Evolutionary conservation across 2,888 invertebrate genomes (phyloP), one percentile per base, ranked within the genome.

Genomic region (Blastobasis adustella): DNA sequence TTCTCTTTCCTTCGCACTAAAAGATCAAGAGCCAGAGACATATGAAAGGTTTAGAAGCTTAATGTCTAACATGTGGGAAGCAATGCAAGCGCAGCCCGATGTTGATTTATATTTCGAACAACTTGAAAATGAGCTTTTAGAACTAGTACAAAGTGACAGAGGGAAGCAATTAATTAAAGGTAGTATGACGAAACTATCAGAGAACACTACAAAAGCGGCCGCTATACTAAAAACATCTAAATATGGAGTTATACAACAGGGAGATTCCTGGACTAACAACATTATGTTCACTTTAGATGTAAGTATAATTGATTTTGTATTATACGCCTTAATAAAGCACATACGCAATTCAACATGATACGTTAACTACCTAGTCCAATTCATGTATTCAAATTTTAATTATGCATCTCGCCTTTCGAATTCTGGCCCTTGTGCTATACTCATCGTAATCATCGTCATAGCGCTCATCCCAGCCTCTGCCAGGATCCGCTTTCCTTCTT

Each of bases 1-100:
- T 57, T 60, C 73, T 0, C 45, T 69, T 0, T 70, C 71, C 0
- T 75, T 58, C 49, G 67, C 56, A 0, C 53, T 73, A 23, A 75
- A 67, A 55, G 47, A 66, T 5, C 61, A 59, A 23, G 66, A 74
- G 10, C 65, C 65, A 0, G 58, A 59, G 6, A 38, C 57, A 0
- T 71, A 57, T 51, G 46, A 62, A 1, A 55, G 58, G 10, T 49
- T 53, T 0, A 58, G 58, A 54, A 52, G 46, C 1, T 57, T 51
- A 41, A 49, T 68, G 38, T 38, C 51, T 0, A 60, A 65, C 44
- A 9, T 49, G 43, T 62, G 58, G 58, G n/a, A 36, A 0, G 7
- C 46, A 1, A 37, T 54, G 44, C n/a, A 36, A 7, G 8, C 36
- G 0, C 10, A n/a, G 8, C 38, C 46, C 10, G 40, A 52, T 5